Conservation (phyloP, 2,797 vertebrate genomes). For the Sebastes minor region DNA sequence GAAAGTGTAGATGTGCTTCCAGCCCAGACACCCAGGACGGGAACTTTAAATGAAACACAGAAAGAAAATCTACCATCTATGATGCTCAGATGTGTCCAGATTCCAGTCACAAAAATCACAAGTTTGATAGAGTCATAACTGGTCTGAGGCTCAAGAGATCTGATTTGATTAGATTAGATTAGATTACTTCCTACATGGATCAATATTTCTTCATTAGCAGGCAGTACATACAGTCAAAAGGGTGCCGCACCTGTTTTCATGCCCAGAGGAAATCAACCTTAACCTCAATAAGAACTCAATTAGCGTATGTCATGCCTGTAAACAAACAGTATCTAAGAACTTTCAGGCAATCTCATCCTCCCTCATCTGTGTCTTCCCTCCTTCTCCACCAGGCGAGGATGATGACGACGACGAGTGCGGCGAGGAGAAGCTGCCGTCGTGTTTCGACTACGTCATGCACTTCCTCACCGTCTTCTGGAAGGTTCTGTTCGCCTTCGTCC, state of each 20-base stretch:
- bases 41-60: too few species aligned
- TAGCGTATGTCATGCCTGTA: background rate
- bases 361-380: background rate
- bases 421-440: constrained; percentile 98
- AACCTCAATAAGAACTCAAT: background rate
- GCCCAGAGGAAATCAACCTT: background rate
- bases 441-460: constrained; percentile 99
- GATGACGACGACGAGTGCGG: constrained; percentile 97
- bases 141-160: background rate
- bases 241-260: background rate
- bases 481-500: constrained; percentile 97
- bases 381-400: constrained; percentile 87
- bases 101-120: too few species aligned
- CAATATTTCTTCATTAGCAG: background rate
- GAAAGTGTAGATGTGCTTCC: too few species aligned
- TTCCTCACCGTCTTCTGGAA: constrained; percentile 99
- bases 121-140: background rate
- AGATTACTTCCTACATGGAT: background rate
- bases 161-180: background rate
- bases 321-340: background rate
- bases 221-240: background rate
- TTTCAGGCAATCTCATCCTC: background rate
- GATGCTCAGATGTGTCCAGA: background rate
- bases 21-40: too few species aligned
- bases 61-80: too few species aligned